Conservation (phyloP, 2,797 vertebrate species). For the Mormyrus proboscirostris region DNA sequence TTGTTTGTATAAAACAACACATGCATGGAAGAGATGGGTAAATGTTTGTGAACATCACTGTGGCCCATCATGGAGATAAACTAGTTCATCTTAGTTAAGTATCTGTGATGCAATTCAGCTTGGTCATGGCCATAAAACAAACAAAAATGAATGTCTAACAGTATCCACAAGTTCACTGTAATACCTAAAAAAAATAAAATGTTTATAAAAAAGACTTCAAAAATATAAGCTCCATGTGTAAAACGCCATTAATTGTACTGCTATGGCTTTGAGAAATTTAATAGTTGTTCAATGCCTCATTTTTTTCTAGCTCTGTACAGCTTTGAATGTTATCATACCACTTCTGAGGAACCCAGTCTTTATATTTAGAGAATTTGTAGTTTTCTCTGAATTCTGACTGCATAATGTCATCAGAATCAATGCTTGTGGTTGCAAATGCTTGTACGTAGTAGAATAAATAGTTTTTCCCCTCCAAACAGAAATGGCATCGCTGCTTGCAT, state of each 20-base stretch:
- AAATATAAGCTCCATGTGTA: neutral
- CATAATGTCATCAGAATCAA: constrained; percentile 56
- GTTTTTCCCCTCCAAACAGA: constrained; percentile 26
- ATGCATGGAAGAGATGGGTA: neutral
- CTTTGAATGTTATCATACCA: neutral
- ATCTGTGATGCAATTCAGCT: neutral
- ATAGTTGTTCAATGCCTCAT: neutral
- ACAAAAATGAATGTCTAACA: neutral
- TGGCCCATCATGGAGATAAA: neutral
- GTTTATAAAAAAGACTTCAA: neutral
- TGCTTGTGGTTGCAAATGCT: constrained; percentile 48
- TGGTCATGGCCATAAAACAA: neutral
- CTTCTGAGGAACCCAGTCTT: neutral
- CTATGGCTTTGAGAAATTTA: neutral
- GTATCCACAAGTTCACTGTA: neutral
- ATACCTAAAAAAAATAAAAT: neutral
- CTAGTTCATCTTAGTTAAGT: neutral
- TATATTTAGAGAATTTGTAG: constrained; percentile 57
- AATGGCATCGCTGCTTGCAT: constrained; percentile 50
- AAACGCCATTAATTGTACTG: neutral
- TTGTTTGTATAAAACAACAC: neutral
- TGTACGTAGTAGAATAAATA: constrained; percentile 48
- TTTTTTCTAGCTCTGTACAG: neutral
- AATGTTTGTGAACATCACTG: neutral
- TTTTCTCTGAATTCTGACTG: constrained; percentile 42